A percentile compares a stretch with the other conserved stretches of the same genome.
Evolutionary conservation across 2,797 vertebrate species (phyloP).

Genomic region (Nannoperca obscura): DNA sequence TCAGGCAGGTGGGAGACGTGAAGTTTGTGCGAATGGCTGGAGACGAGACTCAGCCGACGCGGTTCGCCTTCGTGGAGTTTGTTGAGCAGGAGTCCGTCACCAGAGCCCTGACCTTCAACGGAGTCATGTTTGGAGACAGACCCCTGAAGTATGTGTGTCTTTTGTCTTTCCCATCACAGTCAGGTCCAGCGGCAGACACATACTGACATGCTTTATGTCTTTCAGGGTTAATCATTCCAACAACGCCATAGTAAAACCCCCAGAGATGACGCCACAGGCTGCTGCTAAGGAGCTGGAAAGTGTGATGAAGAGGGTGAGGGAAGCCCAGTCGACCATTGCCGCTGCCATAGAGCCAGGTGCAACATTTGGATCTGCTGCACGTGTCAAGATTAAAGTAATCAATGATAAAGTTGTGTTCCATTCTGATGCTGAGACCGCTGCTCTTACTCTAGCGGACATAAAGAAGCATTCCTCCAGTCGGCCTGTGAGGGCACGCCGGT

Average conservation of each 20-base stretch:
- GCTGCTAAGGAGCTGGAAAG: slow-evolving; percentile 97
- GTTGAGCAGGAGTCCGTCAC: slow-evolving; percentile 95
- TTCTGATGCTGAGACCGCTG: background rate
- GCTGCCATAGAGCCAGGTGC: slow-evolving; percentile 97
- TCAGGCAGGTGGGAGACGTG: slow-evolving; percentile 98
- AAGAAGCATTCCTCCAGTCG: slow-evolving; percentile 84
- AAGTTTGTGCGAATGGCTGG: slow-evolving; percentile 99
- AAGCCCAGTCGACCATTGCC: slow-evolving; percentile 96
- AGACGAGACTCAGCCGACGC: slow-evolving; percentile 97
- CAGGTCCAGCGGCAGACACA: background rate
- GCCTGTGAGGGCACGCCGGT: slow-evolving; percentile 75
- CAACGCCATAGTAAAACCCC: slow-evolving; percentile 98
- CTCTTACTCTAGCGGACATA: slow-evolving; percentile 24
- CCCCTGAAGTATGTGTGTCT: slow-evolving; percentile 91
- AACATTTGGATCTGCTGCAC: background rate
- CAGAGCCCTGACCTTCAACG: slow-evolving; percentile 96
- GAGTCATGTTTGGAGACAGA: slow-evolving; percentile 98
- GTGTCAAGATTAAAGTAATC: background rate
- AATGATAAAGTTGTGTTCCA: background rate
- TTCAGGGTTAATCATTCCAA: slow-evolving; percentile 99
- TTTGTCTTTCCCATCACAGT: no score
- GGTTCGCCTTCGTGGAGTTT: slow-evolving; percentile 98
- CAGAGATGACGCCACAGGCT: slow-evolving; percentile 96
- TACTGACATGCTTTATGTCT: slow-evolving; percentile 1
- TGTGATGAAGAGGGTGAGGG: slow-evolving; percentile 97